Base-by-base conservation (phyloP, 2,797 vertebrate genomes). In the Acipenser transmontanus region DNA sequence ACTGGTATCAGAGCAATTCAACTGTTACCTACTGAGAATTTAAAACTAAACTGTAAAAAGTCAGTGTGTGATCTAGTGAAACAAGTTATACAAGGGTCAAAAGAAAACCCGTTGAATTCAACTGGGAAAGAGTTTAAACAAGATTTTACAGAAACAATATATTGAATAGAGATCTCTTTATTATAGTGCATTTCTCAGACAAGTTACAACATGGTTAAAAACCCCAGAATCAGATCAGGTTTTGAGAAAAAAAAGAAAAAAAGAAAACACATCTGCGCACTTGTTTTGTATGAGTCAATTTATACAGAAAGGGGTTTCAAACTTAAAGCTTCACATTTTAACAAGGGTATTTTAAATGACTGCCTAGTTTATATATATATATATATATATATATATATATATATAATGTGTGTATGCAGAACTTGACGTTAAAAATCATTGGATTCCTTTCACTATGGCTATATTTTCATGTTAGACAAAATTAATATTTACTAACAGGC, bases 111-210 rank as follows among this genome's bases (percentile, higher is more conserved):
- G 34, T 34, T 34, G 4, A 34, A 34, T 34, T 34, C 34, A 34
- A 34, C 34, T 34, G 34, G 17, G 1, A 3, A 34, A 34, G 34
- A 34, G 34, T 34, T 34, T 34, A 34, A 34, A 34, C 34, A 34
- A 34, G 34, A 34, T 34, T 34, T 34, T 34, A 34, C 34, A 34
- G 34, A 34, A 34, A 34, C 34, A 34, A 4, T 34, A 3, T 34
- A 34, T 34, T 34, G 34, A 89, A 87, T 90, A 89, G 84, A 89
- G 78, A 84, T 85, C 76, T 89, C 82, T 91, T 91, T 91, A 89
- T 86, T 90, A 87, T 88, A 89, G 86, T 87, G 85, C 84, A 89
- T 90, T 88, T 87, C 80, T 88, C 84, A 87, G 83, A 85, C 83
- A 81, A 73, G 68, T 86, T 87, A 89, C 82, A 86, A 84, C 82